Evolutionary conservation across 2,797 vertebrate genomes (phyloP).

Genomic region (Catharus ustulatus): DNA sequence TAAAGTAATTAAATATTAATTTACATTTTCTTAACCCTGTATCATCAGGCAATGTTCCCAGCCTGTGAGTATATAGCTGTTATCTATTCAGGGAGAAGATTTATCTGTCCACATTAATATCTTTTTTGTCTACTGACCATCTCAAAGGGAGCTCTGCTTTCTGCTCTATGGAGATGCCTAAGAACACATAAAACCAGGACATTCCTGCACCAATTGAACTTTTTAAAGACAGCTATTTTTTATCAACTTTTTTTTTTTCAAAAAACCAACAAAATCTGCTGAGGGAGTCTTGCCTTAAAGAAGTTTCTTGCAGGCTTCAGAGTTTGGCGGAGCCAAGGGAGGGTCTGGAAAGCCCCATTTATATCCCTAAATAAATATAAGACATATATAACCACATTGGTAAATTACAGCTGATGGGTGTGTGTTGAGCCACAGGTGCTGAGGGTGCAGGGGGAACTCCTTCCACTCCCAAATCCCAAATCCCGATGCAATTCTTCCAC

Average conservation of each 20-base stretch:
- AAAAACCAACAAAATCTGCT: neutral
- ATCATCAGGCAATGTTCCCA: neutral
- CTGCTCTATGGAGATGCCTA: neutral
- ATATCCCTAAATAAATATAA: neutral
- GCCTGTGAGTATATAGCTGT: neutral
- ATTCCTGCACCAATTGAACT: neutral
- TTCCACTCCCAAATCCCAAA: neutral
- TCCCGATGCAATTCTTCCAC: neutral
- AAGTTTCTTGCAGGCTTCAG: neutral
- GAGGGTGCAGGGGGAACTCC: neutral
- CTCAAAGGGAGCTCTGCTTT: neutral
- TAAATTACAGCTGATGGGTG: neutral
- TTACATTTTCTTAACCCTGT: neutral
- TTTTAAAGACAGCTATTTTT: neutral
- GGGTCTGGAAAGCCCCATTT: neutral
- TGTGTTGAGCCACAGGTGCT: neutral
- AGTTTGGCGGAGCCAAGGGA: neutral
- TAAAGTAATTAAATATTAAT: neutral
- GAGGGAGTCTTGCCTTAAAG: neutral
- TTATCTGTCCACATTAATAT: accelerated
- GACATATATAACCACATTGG: neutral
- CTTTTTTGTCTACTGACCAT: neutral
- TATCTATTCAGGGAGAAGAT: neutral
- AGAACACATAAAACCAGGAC: neutral
- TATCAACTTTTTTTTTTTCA: neutral